Conservation (phyloP, 2,888 invertebrate species). For the Campoplex nolae region DNA sequence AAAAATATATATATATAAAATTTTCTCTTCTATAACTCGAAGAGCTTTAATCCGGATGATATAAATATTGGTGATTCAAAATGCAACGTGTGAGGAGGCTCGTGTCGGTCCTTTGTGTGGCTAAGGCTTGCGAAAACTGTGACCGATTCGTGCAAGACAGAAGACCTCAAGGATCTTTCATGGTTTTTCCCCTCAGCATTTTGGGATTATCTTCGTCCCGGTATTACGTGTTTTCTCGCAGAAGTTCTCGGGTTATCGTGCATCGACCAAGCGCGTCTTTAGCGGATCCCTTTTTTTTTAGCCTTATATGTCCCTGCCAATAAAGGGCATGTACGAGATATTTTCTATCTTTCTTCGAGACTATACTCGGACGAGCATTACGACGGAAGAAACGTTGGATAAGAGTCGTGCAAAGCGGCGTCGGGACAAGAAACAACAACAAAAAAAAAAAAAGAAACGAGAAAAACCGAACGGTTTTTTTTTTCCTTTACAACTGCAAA, state of each 20-base stretch:
- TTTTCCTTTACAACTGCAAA: slow-evolving; percentile 58
- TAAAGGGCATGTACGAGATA: neutral
- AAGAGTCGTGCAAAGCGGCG: slow-evolving; percentile 37
- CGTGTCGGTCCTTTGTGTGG: slow-evolving; percentile 17
- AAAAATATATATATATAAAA: neutral
- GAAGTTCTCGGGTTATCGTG: slow-evolving; percentile 56
- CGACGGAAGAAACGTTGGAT: slow-evolving; percentile 21
- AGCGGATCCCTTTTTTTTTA: slow-evolving; percentile 32
- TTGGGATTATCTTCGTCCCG: slow-evolving; percentile 64
- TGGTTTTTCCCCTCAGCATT: slow-evolving; percentile 51
- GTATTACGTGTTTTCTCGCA: slow-evolving; percentile 62
- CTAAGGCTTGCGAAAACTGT: slow-evolving; percentile 41
- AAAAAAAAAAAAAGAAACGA: slow-evolving; percentile 19
- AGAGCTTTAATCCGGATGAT: neutral
- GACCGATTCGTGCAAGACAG: slow-evolving; percentile 54
- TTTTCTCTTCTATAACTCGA: neutral
- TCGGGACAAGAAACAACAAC: slow-evolving; percentile 5
- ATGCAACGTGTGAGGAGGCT: slow-evolving; percentile 29
- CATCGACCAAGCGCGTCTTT: slow-evolving; percentile 20
- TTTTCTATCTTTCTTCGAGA: slow-evolving; percentile 15
- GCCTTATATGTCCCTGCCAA: neutral
- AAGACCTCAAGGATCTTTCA: slow-evolving; percentile 53
- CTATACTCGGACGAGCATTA: slow-evolving; percentile 13
- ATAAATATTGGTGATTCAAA: slow-evolving; percentile 17
- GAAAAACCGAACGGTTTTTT: neutral